Evolutionary conservation across 1,140 invertebrate genomes (phyloP).

Genomic region (Tetragonula clypearis): DNA sequence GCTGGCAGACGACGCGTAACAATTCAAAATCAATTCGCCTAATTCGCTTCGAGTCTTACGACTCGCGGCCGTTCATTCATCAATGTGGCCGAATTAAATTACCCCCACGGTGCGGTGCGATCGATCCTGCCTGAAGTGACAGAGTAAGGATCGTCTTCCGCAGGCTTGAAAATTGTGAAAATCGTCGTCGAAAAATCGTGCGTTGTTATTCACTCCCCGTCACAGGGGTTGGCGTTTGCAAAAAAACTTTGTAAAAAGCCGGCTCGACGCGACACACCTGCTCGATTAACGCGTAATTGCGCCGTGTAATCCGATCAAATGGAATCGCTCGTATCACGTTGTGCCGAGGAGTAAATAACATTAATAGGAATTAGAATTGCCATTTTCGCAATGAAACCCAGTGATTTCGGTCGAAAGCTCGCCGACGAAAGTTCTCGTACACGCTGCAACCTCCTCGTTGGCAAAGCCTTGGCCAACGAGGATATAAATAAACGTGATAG

Average conservation of each 20-base stretch:
- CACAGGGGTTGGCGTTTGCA: too few species aligned
- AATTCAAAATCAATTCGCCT: slow-evolving; percentile 30
- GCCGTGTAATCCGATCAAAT: neutral
- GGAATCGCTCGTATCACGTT: neutral
- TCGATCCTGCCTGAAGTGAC: neutral
- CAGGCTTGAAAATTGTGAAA: neutral
- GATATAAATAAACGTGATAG: neutral
- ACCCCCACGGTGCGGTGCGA: neutral
- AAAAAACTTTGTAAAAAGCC: too few species aligned
- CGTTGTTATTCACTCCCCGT: neutral
- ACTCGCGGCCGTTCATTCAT: slow-evolving; percentile 13
- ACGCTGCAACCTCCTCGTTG: neutral
- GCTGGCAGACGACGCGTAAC: neutral
- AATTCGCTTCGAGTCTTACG: slow-evolving; percentile 19
- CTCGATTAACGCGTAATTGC: slow-evolving; percentile 9
- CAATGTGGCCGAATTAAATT: slow-evolving; percentile 21
- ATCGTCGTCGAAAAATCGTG: neutral
- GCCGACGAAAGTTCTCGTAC: neutral
- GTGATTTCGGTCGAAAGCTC: neutral
- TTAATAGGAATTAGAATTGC: neutral
- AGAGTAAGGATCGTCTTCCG: neutral
- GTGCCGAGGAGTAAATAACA: neutral
- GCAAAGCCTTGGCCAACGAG: neutral
- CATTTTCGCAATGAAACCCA: neutral
- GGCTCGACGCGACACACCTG: neutral